Base-by-base conservation (phyloP, 2,113 vertebrate genomes). In the Caracal caracal region DNA sequence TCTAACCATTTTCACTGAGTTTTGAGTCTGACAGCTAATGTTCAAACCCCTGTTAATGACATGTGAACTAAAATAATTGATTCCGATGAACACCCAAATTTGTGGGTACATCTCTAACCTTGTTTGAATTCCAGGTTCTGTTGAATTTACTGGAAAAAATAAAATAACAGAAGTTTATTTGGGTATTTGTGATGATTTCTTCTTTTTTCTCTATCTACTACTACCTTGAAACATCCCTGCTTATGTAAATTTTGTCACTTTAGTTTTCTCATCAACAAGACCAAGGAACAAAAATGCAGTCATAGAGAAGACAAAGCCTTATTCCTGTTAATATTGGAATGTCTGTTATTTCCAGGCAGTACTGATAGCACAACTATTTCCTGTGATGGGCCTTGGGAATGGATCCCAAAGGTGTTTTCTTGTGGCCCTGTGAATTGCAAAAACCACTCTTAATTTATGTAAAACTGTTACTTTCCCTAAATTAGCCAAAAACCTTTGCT, bases 231-330 rank as follows among this genome's bases (percentile, higher is more conserved):
- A 61, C 53, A 49, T 56, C 12, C 22, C 30, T 92, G 76, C 47
- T 92, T 92, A 53, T 79, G 28, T 90, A 70, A 92, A 28, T 95
- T 75, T 73, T 84, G 63, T 96, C 82, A 79, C 93, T 93, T 96
- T 43, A 80, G 84, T 85, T 97, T 97, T 97, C 81, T 92, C 73
- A 96, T 61, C 92, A 47, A 17, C 40, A 76, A 75, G 80, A 93
- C n/a, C 51, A 97, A 80, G 35, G 66, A 87, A 93, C 49, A 90
- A 92, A 93, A 84, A 51, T 89, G 15, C 53, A n/a, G 24, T 68
- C 75, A 20, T 8, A 47, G 51, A 76, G 37, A 81, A 95, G 92
- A 76, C 61, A 56, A 9, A 28, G 56, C 56, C 68, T 88, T 73
- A 63, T 87, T 90, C 28, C 15, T 5, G 5, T 78, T 92, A 56